phyloP scores from a whole-genome alignment of 1,140 invertebrate genomes.

The Caenorhabditis brenneri region DNA sequence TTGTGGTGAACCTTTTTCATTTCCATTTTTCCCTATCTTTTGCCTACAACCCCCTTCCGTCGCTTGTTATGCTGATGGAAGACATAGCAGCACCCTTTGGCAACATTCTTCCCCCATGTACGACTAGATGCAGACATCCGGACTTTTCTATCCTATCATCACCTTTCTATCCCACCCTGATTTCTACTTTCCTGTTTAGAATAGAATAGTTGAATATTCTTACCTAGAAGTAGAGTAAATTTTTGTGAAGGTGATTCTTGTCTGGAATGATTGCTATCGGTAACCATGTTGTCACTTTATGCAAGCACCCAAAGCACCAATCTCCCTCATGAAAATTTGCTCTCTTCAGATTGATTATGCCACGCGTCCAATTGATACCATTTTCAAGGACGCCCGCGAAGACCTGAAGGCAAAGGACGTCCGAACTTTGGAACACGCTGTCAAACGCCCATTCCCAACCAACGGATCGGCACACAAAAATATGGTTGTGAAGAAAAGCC shows the following conservation, averaged over 20 bases:
- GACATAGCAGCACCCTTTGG: no score
- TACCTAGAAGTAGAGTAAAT: slow-evolving; percentile 4
- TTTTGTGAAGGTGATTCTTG: slow-evolving; percentile 29
- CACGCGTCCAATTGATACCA: slow-evolving; percentile 29
- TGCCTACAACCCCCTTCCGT: not conserved
- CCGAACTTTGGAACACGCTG: not conserved
- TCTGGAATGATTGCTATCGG: slow-evolving; percentile 37
- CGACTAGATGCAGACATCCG: no score
- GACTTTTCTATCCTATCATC: no score
- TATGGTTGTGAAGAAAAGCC: not conserved
- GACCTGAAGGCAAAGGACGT: slow-evolving; percentile 17
- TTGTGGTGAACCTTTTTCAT: not conserved
- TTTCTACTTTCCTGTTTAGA: no score
- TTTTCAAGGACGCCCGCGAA: slow-evolving; percentile 30
- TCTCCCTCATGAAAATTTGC: not conserved
- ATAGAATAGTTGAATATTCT: no score
- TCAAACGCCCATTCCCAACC: not conserved
- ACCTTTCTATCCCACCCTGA: not conserved
- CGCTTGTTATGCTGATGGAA: no score
- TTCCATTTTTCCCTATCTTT: no score
- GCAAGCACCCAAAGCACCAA: slow-evolving; percentile 33
- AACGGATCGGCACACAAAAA: not conserved
- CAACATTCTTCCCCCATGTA: no score
- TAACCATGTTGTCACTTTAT: slow-evolving; percentile 27
- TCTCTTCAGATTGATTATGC: slow-evolving; percentile 36